A percentile compares a stretch with the other conserved stretches of the same genome.
Evolutionary conservation across 2,888 invertebrate species (phyloP).

Genomic region (Cyclophora albipunctata): DNA sequence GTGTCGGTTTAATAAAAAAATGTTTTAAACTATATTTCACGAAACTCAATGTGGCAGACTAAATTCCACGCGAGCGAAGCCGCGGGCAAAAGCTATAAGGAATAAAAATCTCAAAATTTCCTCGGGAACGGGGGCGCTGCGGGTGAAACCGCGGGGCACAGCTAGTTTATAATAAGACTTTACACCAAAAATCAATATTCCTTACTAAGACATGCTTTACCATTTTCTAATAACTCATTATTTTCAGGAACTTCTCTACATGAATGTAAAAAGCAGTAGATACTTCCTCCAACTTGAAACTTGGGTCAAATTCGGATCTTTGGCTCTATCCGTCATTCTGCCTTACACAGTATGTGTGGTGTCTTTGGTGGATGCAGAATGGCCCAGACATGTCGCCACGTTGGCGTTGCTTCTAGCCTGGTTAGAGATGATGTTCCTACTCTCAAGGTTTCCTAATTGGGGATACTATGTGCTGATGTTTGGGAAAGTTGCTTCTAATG

Average conservation of each 20-base stretch:
- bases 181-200: too few relatives aligned
- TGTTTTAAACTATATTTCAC: too few relatives aligned
- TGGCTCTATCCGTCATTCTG: slow-evolving; percentile 57
- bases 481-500: slow-evolving; percentile 74
- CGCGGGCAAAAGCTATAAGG: too few relatives aligned
- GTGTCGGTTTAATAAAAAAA: too few relatives aligned
- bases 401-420: slow-evolving; percentile 70
- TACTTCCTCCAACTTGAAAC: slow-evolving; percentile 73
- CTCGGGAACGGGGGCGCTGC: too few relatives aligned
- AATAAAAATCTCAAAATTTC: too few relatives aligned
- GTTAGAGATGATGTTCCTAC: slow-evolving; percentile 74
- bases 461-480: slow-evolving; percentile 78
- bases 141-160: too few relatives aligned
- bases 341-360: slow-evolving; percentile 45
- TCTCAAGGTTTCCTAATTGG: slow-evolving; percentile 74
- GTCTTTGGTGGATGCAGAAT: slow-evolving; percentile 33
- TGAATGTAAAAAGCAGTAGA: slow-evolving; percentile 59
- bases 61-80: too few relatives aligned
- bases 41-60: too few relatives aligned
- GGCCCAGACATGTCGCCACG: slow-evolving; percentile 70
- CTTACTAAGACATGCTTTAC: too few relatives aligned
- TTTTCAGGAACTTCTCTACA: slow-evolving; percentile 71
- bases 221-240: too few relatives aligned
- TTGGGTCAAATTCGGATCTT: slow-evolving; percentile 71
- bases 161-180: too few relatives aligned